Evolutionary conservation across 2,888 invertebrate genomes (phyloP), one percentile per base, ranked within the genome.

Genomic region (Chromoteleia sp.): DNA sequence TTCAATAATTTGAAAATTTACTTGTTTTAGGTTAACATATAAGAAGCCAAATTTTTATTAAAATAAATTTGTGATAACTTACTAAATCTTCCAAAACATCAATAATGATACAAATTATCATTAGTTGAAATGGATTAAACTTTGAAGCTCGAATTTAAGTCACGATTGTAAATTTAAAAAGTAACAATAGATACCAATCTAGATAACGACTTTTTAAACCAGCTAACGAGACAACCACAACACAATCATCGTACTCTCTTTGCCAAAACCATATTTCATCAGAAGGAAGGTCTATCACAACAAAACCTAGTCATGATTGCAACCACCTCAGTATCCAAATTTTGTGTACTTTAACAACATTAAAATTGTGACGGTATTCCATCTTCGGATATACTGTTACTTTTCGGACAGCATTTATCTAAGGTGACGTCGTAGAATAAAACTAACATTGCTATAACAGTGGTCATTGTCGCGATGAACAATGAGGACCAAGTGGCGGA

Each of bases 401-500:
- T 74, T 50, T 74, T 59, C 17, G 41, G 50, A 75, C 75, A 59
- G 39, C 41, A 52, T 59, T 75, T 30, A 43, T 30, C 67, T 75
- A 75, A 67, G 8, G 67, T 59, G 58, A 67, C 67, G 58, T 15
- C 33, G 67, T 43, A 15, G 58, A 59, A 52, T 75, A 43, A 67
- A 75, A 65, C 67, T 67, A 75, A 75, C 63, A 39, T 63, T 45
- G 25, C 61, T 70, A 54, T 54, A 68, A 77, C 36, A 48, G 65
- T 43, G 39, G 39, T 25, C 65, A 48, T 41, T 50, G 45, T 54
- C 17, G 61, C 50, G 19, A 41, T 43, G 59, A 59, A 76, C 68
- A 70, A 68, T 61, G 68, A 61, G 50, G 58, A 67, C 48, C 58
- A 65, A 67, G 29, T 67, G 58, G 41, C 65, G 29, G 52, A 77